These are phyloP conservation scores for Gerris lacustris DNA, from an alignment of 2,888 invertebrate genomes.

Conservation along the genomic window DNA sequence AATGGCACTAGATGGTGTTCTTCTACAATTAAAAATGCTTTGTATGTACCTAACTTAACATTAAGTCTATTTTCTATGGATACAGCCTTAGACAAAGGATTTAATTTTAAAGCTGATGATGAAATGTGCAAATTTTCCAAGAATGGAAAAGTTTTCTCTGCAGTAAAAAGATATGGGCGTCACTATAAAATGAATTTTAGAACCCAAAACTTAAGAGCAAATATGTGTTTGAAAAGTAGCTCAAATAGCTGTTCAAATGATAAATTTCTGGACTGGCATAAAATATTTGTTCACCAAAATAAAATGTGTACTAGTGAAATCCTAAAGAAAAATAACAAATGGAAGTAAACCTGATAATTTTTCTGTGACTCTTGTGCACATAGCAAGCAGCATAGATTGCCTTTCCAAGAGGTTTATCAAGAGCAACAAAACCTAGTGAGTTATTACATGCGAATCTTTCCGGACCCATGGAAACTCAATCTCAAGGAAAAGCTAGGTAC, in stretches of 20 bases:
- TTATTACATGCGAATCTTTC: slow-evolving; percentile 15
- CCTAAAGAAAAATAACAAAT: background rate
- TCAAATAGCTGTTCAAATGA: background rate
- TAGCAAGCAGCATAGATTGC: slow-evolving; percentile 9
- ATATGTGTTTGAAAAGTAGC: background rate
- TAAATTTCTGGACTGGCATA: background rate
- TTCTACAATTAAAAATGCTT: no score
- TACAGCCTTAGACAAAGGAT: no score
- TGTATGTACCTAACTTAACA: no score
- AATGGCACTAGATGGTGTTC: no score
- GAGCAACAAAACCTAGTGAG: slow-evolving; percentile 10
- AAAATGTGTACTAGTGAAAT: background rate
- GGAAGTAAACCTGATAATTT: background rate
- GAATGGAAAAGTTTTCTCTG: background rate
- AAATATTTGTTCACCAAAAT: slow-evolving; percentile 14
- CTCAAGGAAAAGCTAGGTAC: background rate
- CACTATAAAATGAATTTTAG: background rate
- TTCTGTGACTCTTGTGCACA: slow-evolving; percentile 10
- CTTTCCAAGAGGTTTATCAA: slow-evolving; percentile 14
- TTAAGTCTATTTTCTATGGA: no score
- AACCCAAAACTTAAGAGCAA: background rate
- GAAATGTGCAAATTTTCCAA: background rate
- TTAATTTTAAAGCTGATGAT: no score
- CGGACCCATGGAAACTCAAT: slow-evolving; percentile 13
- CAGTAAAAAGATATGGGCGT: background rate